A percentile compares a stretch with the other conserved stretches of the same genome.
These are phyloP conservation scores for Chrysolina oricalcia DNA, from an alignment of 2,888 invertebrate genomes.

Conservation along the genomic window DNA sequence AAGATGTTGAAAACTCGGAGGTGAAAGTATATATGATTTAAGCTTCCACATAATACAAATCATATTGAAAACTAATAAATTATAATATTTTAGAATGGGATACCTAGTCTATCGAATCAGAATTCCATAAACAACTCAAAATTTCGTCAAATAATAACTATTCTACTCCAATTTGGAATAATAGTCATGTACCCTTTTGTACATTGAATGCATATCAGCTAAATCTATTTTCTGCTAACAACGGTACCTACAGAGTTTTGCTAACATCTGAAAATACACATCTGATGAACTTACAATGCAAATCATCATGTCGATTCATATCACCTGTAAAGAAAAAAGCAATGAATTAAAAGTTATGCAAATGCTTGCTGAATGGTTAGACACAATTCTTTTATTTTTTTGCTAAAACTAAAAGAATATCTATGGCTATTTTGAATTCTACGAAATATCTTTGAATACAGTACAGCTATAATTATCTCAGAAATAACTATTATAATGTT, in stretches of 20 bases:
- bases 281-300: conserved; percentile 79
- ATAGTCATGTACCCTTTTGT: conserved; percentile 52
- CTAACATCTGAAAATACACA: conserved; percentile 29
- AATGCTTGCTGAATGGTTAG: conserved; percentile 17
- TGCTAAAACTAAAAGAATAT: background rate
- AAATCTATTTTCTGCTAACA: background rate
- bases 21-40: no score
- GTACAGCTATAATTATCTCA: background rate
- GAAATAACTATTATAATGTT: background rate
- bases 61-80: no score
- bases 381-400: background rate
- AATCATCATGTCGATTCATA: conserved; percentile 83
- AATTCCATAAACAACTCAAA: background rate
- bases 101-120: no score
- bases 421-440: background rate
- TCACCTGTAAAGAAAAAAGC: conserved; percentile 77
- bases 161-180: conserved; percentile 19
- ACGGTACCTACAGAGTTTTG: conserved; percentile 18
- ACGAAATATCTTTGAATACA: background rate
- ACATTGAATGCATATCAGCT: conserved; percentile 49
- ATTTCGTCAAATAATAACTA: background rate
- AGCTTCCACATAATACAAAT: no score
- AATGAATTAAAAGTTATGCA: conserved; percentile 50
- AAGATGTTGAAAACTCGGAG: no score
- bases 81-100: no score